Conservation (phyloP, 2,113 vertebrate genomes). For the Rhea americana region DNA sequence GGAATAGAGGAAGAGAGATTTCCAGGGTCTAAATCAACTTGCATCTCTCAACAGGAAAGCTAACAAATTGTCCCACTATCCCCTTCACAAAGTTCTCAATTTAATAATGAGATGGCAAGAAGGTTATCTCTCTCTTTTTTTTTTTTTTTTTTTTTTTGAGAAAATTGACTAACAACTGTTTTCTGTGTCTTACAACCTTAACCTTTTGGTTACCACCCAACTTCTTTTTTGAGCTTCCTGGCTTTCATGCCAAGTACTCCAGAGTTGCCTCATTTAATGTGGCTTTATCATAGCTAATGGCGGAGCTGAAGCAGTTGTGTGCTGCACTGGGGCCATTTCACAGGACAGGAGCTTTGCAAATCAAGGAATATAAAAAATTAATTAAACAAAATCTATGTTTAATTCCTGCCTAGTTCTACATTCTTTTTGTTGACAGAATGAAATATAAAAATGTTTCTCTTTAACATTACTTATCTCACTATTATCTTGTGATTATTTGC, state of each 20-base stretch:
- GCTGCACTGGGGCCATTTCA: neutral
- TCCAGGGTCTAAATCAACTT: neutral
- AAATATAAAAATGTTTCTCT: neutral
- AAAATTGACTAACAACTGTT: neutral
- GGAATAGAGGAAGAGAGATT: neutral
- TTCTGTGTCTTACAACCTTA: too few species aligned
- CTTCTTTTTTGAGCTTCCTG: neutral
- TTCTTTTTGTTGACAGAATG: too few species aligned
- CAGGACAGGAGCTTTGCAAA: neutral
- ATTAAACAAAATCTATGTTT: neutral
- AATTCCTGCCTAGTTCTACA: too few species aligned
- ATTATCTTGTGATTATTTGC: neutral
- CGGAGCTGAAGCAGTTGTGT: neutral
- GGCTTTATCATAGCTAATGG: neutral
- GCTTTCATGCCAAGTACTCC: neutral
- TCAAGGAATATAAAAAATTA: neutral
- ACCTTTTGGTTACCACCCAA: neutral
- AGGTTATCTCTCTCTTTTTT: neutral
- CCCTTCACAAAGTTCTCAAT: neutral
- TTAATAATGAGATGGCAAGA: neutral
- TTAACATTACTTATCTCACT: neutral
- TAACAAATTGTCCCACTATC: neutral
- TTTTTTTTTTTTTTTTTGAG: slow-evolving; percentile 2
- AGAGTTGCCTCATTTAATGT: neutral
- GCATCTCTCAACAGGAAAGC: neutral